phyloP scores from a whole-genome alignment of 2,888 invertebrate genomes.

The Scotopteryx bipunctaria region DNA sequence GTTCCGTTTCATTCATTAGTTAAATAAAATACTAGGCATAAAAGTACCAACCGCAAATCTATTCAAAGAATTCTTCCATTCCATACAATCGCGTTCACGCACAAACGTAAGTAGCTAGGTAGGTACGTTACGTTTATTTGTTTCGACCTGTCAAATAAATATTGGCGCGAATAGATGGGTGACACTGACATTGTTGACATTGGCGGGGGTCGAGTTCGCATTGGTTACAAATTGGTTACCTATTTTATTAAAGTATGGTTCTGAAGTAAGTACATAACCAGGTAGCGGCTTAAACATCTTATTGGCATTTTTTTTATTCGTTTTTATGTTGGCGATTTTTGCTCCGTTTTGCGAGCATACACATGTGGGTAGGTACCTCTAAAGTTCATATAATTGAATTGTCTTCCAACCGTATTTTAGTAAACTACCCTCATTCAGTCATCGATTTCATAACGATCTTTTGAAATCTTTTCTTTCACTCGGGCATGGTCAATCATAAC shows the following conservation, averaged over 20 bases:
- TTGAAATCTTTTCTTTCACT: constrained; percentile 47
- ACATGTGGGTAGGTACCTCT: not conserved
- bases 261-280: no score
- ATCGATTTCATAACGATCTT: constrained; percentile 5
- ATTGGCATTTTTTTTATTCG: no score
- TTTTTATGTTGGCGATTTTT: no score
- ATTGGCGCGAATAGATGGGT: not conserved
- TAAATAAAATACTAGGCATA: not conserved
- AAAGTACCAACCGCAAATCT: no score
- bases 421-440: constrained; percentile 45
- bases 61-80: no score
- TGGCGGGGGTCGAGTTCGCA: not conserved
- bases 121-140: no score
- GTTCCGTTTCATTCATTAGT: not conserved
- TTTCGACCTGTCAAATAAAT: no score
- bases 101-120: no score
- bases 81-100: no score
- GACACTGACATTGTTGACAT: constrained; percentile 1
- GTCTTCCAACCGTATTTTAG: not conserved
- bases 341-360: not conserved
- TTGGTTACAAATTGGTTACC: not conserved
- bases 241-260: not conserved
- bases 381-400: not conserved
- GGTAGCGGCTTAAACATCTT: no score
- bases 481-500: constrained; percentile 54